Percentiles rank a stretch among this genome's conserved stretches.
Evolutionary conservation across 2,113 vertebrate genomes (phyloP).

Genomic region (Paedocypris sp.): DNA sequence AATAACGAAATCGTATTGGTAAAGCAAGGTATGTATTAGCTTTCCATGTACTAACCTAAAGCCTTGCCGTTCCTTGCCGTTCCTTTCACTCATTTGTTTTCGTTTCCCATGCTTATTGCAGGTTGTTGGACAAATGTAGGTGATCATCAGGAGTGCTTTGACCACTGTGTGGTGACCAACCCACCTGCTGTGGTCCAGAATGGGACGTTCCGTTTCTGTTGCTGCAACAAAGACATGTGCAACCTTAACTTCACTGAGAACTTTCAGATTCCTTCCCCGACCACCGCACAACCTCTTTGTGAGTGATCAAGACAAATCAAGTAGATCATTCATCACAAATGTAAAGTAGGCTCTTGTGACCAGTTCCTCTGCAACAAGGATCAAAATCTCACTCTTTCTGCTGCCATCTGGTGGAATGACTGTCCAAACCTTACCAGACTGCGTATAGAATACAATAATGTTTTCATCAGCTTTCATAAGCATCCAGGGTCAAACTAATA

Average conservation of each 20-base stretch:
- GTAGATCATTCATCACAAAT: too few relatives aligned
- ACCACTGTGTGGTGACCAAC: slow-evolving; percentile 75
- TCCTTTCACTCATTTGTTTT: not conserved
- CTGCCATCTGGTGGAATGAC: too few relatives aligned
- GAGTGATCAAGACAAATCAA: too few relatives aligned
- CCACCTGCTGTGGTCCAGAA: slow-evolving; percentile 71
- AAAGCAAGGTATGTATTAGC: slow-evolving; percentile 45
- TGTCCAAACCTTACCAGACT: too few relatives aligned
- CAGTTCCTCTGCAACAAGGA: too few relatives aligned
- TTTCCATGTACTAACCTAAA: not conserved
- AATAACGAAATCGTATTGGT: slow-evolving; percentile 39
- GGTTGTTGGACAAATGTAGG: slow-evolving; percentile 82
- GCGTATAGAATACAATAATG: too few relatives aligned
- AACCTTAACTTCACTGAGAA: slow-evolving; percentile 87
- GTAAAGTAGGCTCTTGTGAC: too few relatives aligned
- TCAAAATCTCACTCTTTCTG: too few relatives aligned
- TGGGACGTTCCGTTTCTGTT: slow-evolving; percentile 81
- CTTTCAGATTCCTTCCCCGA: slow-evolving; percentile 58
- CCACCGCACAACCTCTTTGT: slow-evolving; percentile 62
- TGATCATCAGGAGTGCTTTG: slow-evolving; percentile 72
- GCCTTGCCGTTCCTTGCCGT: not conserved
- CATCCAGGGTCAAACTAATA: too few relatives aligned
- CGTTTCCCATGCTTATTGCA: slow-evolving; percentile 34
- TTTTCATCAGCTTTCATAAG: too few relatives aligned
- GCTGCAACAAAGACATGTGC: slow-evolving; percentile 82